Evolutionary conservation across 2,113 vertebrate genomes (phyloP).

Genomic region (Equus przewalskii): DNA sequence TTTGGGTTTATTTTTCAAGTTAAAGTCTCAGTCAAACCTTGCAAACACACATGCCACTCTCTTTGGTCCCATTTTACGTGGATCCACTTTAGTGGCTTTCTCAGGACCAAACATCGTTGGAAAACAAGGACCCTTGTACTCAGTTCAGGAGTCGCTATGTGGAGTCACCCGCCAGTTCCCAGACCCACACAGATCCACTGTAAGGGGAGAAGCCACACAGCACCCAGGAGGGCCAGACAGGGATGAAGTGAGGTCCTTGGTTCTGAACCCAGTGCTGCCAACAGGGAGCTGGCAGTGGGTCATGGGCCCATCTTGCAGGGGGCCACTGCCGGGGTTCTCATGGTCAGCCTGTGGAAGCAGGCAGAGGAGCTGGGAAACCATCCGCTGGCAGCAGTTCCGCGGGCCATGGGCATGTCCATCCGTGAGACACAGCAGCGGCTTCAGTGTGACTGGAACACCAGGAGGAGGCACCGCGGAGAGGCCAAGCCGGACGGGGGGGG

Average conservation of each 20-base stretch:
- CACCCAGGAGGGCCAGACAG: background rate
- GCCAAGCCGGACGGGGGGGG: background rate
- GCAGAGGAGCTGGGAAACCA: background rate
- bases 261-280: background rate
- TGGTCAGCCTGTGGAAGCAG: background rate
- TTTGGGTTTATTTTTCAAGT: background rate
- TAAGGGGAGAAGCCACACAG: background rate
- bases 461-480: background rate
- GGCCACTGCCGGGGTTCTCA: background rate
- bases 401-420: too few relatives aligned
- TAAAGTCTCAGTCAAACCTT: background rate
- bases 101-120: background rate
- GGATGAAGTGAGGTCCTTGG: background rate
- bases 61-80: background rate
- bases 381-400: too few relatives aligned
- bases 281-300: background rate
- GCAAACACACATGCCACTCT: background rate
- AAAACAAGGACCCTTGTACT: background rate
- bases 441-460: background rate
- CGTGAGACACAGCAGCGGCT: background rate
- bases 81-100: background rate
- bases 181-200: background rate
- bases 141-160: background rate
- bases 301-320: background rate
- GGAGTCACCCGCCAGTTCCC: background rate